These are phyloP conservation scores for Lepidotrigona ventralis DNA, from an alignment of 1,140 invertebrate genomes.

Conservation along the genomic window DNA sequence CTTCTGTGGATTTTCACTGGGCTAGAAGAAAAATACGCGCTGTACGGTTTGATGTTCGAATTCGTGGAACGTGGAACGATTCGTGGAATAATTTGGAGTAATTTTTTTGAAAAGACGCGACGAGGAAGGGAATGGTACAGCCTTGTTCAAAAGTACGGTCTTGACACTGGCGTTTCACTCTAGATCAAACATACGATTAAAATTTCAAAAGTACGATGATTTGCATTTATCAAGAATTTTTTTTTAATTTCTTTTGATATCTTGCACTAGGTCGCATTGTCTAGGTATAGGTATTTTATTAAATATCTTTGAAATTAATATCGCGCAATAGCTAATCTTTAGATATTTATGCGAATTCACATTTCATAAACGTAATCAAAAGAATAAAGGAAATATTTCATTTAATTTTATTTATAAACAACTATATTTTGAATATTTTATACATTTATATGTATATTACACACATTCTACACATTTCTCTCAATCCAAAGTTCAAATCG, in stretches of 20 bases:
- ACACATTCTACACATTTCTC: too few species aligned
- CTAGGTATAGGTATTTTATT: not conserved
- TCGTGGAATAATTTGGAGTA: not conserved
- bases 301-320: not conserved
- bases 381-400: too few species aligned
- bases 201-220: not conserved
- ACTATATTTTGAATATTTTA: too few species aligned
- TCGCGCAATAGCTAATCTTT: not conserved
- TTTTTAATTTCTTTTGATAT: not conserved
- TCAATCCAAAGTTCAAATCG: too few species aligned
- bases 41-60: not conserved
- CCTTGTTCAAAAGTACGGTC: not conserved
- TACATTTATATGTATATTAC: too few species aligned
- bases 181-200: not conserved
- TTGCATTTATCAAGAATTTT: not conserved
- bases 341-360: too few species aligned
- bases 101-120: too few species aligned
- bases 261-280: not conserved
- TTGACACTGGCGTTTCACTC: not conserved
- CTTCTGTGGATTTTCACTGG: not conserved
- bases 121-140: not conserved
- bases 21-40: not conserved
- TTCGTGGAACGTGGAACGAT: constrained; percentile 3
- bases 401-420: too few species aligned
- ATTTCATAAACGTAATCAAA: too few species aligned